These are phyloP conservation scores for Aplidium turbinatum DNA, from an alignment of 23 tunicate genomes.

Conservation along the genomic window DNA sequence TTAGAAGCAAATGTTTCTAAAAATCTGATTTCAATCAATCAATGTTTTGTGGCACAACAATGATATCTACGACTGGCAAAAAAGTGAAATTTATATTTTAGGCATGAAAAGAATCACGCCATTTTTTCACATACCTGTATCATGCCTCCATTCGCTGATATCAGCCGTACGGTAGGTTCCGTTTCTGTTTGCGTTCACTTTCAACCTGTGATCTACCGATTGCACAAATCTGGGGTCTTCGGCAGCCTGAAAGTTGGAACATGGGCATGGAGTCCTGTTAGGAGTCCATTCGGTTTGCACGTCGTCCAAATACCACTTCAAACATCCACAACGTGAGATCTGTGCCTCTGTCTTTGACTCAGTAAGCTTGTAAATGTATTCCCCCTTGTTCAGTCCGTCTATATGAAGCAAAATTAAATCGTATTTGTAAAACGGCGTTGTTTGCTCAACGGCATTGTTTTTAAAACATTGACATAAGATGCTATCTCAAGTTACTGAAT, in stretches of 20 bases:
- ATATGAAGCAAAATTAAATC: not conserved
- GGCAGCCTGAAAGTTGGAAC: constrained; percentile 22
- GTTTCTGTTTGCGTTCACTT: too few species aligned
- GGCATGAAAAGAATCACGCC: not conserved
- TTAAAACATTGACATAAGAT: not conserved
- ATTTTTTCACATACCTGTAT: constrained; percentile 1
- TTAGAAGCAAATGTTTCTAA: not conserved
- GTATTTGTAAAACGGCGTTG: too few species aligned
- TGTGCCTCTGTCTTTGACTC: not conserved
- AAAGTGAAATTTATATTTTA: not conserved
- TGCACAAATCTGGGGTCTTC: constrained; percentile 10
- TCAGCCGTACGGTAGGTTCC: too few species aligned
- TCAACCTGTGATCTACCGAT: constrained; percentile 13
- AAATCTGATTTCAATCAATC: not conserved
- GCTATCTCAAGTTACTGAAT: not conserved
- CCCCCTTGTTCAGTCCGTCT: constrained; percentile 25
- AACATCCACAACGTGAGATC: constrained; percentile 35
- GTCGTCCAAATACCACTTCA: constrained; percentile 48
- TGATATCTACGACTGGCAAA: not conserved
- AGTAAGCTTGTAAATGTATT: constrained; percentile 48
- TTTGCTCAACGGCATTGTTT: not conserved
- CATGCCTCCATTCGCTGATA: too few species aligned
- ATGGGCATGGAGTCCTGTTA: constrained; percentile 36
- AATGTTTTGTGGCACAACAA: not conserved
- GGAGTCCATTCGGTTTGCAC: not conserved